These are phyloP conservation scores for Epinephelus awoara DNA, from an alignment of 2,797 vertebrate species.

Conservation along the genomic window DNA sequence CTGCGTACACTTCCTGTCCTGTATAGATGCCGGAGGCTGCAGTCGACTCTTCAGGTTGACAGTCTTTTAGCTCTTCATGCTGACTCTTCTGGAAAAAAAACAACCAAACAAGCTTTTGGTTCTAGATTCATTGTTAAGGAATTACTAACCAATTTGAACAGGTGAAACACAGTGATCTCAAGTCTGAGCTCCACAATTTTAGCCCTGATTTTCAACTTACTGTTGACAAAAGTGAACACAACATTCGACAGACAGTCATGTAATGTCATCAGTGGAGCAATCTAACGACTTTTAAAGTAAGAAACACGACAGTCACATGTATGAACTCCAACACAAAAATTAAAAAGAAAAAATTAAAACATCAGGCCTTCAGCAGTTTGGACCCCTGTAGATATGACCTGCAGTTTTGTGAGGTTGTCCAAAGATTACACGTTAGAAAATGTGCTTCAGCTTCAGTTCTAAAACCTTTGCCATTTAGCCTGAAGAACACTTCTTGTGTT, in stretches of 20 bases:
- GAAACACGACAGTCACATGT: not conserved
- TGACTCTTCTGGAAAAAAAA: slow-evolving; percentile 21
- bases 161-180: not conserved
- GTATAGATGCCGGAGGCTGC: not conserved
- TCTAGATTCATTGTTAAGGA: not conserved
- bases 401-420: not conserved
- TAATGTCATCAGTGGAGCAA: no score
- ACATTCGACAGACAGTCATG: no score
- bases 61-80: slow-evolving; percentile 12
- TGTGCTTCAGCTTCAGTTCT: not conserved
- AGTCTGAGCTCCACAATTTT: not conserved
- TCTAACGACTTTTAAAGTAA: no score
- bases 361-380: no score
- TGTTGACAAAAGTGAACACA: not conserved
- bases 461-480: not conserved
- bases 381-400: not conserved
- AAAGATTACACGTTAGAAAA: fast-evolving
- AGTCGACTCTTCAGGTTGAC: slow-evolving; percentile 1
- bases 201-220: not conserved
- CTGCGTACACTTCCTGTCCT: slow-evolving; percentile 25
- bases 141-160: not conserved
- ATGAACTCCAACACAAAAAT: not conserved
- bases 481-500: not conserved
- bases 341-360: not conserved
- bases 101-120: not conserved